Conservation (phyloP, 2,113 vertebrate genomes). For the Odocoileus virginianus region DNA sequence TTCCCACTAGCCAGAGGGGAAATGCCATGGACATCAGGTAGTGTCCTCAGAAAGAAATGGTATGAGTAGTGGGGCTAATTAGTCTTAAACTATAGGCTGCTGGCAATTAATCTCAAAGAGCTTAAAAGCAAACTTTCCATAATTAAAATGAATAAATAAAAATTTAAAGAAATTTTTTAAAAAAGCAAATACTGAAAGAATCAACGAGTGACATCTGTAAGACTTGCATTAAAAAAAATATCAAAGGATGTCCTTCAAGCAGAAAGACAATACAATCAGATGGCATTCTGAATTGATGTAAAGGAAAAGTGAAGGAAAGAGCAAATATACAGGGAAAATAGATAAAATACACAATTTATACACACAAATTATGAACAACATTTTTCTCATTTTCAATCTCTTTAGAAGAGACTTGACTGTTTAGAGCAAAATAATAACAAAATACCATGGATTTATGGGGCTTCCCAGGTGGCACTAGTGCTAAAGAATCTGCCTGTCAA, state of each 20-base stretch:
- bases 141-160: not conserved
- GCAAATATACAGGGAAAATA: not conserved
- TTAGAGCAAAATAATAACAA: not conserved
- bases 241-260: not conserved
- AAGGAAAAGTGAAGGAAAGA: not conserved
- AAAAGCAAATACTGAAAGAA: not conserved
- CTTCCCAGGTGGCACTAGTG: not conserved
- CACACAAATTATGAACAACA: not conserved
- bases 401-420: not conserved
- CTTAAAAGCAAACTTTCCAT: not conserved
- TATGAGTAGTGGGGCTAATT: not conserved
- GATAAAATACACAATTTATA: not conserved
- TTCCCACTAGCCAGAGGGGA: not conserved
- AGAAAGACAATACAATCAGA: not conserved
- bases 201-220: not conserved
- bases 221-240: not conserved
- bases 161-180: not conserved
- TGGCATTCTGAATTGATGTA: not conserved
- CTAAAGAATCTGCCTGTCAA: not conserved
- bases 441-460: not conserved
- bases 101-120: not conserved
- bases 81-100: not conserved
- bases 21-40: not conserved
- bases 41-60: not conserved
- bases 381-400: not conserved